Evolutionary conservation across 2,113 vertebrate genomes (phyloP).

Genomic region (Heptranchias perlo): DNA sequence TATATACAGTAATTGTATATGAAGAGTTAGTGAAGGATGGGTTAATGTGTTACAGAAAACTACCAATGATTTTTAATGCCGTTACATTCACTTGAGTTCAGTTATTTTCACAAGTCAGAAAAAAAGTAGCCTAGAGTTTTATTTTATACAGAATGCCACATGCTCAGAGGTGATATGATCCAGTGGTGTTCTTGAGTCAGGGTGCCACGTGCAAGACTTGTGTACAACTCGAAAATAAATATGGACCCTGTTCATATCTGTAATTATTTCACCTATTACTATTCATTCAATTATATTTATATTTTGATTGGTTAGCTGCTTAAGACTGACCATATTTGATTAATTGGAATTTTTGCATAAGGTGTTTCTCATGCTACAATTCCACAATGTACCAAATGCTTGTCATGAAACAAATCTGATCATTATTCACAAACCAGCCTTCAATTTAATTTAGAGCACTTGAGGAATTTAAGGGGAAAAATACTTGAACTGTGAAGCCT

Average conservation of each 20-base stretch:
- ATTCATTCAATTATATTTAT: not conserved
- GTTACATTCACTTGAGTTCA: not conserved
- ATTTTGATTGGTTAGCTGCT: not conserved
- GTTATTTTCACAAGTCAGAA: not conserved
- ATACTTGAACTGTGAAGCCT: not conserved
- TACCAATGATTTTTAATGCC: not conserved
- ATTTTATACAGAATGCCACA: not conserved
- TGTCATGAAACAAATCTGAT: not conserved
- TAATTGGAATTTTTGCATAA: not conserved
- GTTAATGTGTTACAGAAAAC: not conserved
- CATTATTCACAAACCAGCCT: not conserved
- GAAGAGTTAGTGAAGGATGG: conserved; percentile 1
- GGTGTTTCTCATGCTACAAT: not conserved
- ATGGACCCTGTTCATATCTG: not conserved
- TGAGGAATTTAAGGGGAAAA: not conserved
- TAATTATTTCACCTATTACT: not conserved
- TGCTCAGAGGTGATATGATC: not conserved
- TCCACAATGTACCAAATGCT: not conserved
- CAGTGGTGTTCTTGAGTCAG: not conserved
- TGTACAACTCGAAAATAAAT: not conserved
- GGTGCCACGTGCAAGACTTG: not conserved
- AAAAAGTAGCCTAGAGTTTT: not conserved
- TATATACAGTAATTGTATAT: not conserved
- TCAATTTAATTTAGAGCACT: not conserved
- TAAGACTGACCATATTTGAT: not conserved